Percentiles rank a stretch among this genome's conserved stretches.
phyloP scores from a whole-genome alignment of 2,113 vertebrate species.

The Lanius collurio region DNA sequence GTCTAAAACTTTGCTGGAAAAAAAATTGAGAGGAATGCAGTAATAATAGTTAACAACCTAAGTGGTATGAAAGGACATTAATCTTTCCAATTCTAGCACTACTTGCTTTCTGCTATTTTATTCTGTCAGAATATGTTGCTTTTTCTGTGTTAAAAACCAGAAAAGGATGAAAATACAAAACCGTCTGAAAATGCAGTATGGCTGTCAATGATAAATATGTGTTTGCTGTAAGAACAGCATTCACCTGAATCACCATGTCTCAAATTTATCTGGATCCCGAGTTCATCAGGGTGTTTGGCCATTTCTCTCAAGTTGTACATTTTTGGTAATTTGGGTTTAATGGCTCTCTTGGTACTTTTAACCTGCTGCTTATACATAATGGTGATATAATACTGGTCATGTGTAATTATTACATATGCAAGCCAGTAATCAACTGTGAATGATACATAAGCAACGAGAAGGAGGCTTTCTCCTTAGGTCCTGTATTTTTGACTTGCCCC shows the following conservation, averaged over 20 bases:
- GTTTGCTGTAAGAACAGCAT: not conserved
- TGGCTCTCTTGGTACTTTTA: not conserved
- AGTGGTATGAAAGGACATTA: constrained; percentile 1
- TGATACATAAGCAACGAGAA: not conserved
- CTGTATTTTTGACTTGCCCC: not conserved
- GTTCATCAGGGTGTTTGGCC: not conserved
- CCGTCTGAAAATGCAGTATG: not conserved
- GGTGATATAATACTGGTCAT: not conserved
- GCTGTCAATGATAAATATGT: not conserved
- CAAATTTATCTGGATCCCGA: not conserved
- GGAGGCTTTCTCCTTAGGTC: not conserved
- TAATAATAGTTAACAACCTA: not conserved
- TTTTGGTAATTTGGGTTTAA: not conserved
- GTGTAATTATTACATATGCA: accelerated
- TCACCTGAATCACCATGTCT: not conserved
- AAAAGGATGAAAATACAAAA: not conserved
- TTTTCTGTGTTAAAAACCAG: not conserved
- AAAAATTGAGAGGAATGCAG: not conserved
- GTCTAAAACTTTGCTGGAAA: constrained; percentile 4
- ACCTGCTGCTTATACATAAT: not conserved
- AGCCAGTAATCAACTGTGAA: not conserved
- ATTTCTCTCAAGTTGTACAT: not conserved
- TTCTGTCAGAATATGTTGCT: not conserved
- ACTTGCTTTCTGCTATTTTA: not conserved
- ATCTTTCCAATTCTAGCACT: not conserved